Evolutionary conservation across 2,113 vertebrate species (phyloP).

Genomic region (Zootoca vivipara): DNA sequence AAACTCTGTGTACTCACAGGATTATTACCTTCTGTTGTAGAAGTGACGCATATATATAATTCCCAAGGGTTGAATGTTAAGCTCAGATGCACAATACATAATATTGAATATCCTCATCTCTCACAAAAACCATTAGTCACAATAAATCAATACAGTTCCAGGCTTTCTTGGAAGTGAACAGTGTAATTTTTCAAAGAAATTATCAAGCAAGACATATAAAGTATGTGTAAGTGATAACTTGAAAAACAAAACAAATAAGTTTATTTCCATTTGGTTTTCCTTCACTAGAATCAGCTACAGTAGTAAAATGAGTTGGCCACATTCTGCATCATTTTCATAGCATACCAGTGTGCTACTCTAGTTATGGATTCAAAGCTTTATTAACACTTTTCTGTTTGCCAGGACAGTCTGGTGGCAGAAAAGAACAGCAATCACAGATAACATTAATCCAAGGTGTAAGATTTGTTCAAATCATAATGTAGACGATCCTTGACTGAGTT

Average conservation of each 20-base stretch:
- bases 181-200: background rate
- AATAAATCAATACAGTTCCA: background rate
- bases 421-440: constrained; percentile 28
- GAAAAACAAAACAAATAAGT: too few relatives aligned
- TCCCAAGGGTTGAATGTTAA: background rate
- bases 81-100: background rate
- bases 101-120: background rate
- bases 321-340: background rate
- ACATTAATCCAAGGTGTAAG: background rate
- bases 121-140: background rate
- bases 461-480: too few relatives aligned
- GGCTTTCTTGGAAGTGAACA: background rate
- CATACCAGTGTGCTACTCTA: background rate
- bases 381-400: constrained; percentile 33
- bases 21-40: constrained; percentile 2
- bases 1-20: background rate
- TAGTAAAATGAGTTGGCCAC: background rate
- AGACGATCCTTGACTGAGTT: too few relatives aligned
- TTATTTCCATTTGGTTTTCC: background rate
- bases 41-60: background rate
- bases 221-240: background rate
- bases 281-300: background rate
- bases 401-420: constrained; percentile 19
- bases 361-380: background rate
- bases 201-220: background rate